Evolutionary conservation across 2,888 invertebrate species (phyloP).

Genomic region (Sinopyrophorus schimmeli): DNA sequence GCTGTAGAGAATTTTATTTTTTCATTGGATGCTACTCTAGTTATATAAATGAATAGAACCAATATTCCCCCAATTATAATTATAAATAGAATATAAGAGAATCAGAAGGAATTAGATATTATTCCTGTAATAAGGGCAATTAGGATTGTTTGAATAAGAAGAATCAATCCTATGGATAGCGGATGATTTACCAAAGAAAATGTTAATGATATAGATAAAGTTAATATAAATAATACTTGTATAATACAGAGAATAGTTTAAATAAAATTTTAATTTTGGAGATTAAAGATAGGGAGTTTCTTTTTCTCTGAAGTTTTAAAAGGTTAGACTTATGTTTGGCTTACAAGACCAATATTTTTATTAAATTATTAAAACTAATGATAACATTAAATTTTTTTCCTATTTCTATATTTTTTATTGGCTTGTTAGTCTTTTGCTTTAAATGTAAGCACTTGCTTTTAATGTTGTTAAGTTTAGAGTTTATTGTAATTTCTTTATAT

Average conservation of each 20-base stretch:
- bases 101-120: no score
- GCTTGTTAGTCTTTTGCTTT: no score
- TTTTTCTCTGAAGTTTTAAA: no score
- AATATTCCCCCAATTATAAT: slow-evolving; percentile 67
- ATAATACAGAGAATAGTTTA: slow-evolving; percentile 65
- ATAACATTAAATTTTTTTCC: slow-evolving; percentile 53
- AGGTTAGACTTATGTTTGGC: no score
- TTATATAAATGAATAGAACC: slow-evolving; percentile 68
- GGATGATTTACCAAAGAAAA: slow-evolving; percentile 58
- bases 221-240: slow-evolving; percentile 40
- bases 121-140: slow-evolving; percentile 57
- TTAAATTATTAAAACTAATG: slow-evolving; percentile 70
- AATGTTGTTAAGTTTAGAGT: no score
- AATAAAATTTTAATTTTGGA: slow-evolving; percentile 71
- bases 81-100: no score
- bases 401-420: slow-evolving; percentile 62
- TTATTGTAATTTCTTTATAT: no score
- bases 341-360: slow-evolving; percentile 71
- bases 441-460: no score
- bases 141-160: slow-evolving; percentile 60
- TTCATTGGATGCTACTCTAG: slow-evolving; percentile 66
- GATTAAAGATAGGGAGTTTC: no score
- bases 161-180: slow-evolving; percentile 59
- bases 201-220: slow-evolving; percentile 51
- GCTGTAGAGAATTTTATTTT: slow-evolving; percentile 55